Evolutionary conservation across 2,113 vertebrate species (phyloP), one percentile per base, ranked within the genome.

Genomic region (Rattus rattus): DNA sequence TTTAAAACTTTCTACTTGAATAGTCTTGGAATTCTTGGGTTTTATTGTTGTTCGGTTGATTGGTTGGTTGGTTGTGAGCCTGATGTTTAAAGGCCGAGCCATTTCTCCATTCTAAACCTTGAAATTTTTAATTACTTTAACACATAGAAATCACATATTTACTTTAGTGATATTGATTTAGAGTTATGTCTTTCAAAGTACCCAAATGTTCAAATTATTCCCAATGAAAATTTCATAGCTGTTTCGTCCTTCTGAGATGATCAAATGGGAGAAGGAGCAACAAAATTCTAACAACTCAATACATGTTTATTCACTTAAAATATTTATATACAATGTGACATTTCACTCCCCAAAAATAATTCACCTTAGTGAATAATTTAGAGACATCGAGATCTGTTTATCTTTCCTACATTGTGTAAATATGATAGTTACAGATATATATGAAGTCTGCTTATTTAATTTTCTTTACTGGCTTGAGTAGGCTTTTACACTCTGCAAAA

Each of bases 361-460:
- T 95, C 28, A 90, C 19, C 47, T 96, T 76, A 84, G 49, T 91
- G 73, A 97, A 95, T 97, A 94, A 96, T 96, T 97, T 95, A 95
- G 87, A 75, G 63, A 92, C n/a, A 95, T 94, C 39, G n/a, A 24
- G 10, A 61, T 95, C 93, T 92, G 28, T 97, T 97, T 97, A 92
- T 11, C 6, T 94, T 91, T 75, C 26, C 14, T 91, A 59, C 84
- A 76, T 86, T 91, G 1, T 24, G 75, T 67, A 88, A 92, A 88
- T 95, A 89, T 88, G 65, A 89, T 75, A 96, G 49, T 61, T 95
- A 39, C 88, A 12, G 91, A 22, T 49, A 79, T 16, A 19, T 76
- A 90, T 94, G 94, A 93, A 94, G 90, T 92, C 84, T 94, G 63
- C 11, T 59, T 88, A 81, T 93, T 96, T 52, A 96, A 36, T 91